phyloP scores from a whole-genome alignment of 2,113 vertebrate genomes.

The Psammodynastes pulverulentus region DNA sequence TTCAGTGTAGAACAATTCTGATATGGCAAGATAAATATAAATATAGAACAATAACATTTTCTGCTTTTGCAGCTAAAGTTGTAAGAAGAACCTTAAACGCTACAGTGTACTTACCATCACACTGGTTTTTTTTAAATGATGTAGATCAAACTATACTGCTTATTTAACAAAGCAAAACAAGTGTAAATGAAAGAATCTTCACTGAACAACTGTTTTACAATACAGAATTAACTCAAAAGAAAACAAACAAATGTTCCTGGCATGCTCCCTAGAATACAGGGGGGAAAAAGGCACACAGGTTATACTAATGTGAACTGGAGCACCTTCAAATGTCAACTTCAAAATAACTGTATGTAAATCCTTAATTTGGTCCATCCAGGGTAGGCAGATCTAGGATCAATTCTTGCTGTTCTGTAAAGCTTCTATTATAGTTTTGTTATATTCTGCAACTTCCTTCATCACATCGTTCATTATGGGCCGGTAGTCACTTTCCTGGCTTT shows the following conservation, averaged over 20 bases:
- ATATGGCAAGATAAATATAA: not conserved
- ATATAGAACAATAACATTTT: constrained; percentile 1
- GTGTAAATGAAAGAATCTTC: not conserved
- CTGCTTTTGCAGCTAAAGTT: not conserved
- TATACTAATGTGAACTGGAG: not conserved
- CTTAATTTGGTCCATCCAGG: constrained; percentile 34
- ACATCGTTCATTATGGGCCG: constrained; percentile 79
- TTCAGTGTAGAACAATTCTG: not conserved
- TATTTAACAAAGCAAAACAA: not conserved
- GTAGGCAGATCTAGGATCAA: constrained; percentile 62
- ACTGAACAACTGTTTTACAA: not conserved
- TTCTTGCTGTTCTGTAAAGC: constrained; percentile 78
- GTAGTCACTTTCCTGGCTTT: constrained; percentile 91
- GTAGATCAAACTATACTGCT: not conserved
- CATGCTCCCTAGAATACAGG: not conserved
- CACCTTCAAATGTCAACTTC: not conserved
- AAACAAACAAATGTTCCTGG: not conserved
- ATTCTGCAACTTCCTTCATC: constrained; percentile 79
- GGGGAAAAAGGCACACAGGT: not conserved
- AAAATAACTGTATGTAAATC: constrained; percentile 1
- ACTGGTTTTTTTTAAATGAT: not conserved
- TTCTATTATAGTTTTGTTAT: constrained; percentile 86
- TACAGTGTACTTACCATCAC: not conserved
- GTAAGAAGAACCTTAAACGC: not conserved
- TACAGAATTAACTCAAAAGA: not conserved